phyloP scores from a whole-genome alignment of 2,888 invertebrate species.

The Chironomus riparius region DNA sequence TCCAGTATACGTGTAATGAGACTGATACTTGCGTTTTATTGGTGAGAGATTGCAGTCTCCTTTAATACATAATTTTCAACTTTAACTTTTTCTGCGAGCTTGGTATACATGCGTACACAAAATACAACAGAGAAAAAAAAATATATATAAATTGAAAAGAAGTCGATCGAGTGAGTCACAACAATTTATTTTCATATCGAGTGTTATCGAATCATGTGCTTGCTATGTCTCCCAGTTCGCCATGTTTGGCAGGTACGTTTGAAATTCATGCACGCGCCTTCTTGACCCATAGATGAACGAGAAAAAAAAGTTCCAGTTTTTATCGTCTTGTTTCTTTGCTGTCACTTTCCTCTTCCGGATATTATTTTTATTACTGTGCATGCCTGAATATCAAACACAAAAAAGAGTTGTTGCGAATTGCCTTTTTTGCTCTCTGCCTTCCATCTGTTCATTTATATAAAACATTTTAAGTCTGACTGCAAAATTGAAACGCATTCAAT shows the following conservation, averaged over 20 bases:
- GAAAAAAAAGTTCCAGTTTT: background rate
- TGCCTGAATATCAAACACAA: no score
- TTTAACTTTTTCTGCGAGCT: constrained; percentile 17
- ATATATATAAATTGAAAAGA: background rate
- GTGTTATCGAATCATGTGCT: background rate
- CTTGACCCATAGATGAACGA: background rate
- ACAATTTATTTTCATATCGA: background rate
- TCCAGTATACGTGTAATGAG: background rate
- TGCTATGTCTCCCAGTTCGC: background rate
- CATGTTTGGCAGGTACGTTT: background rate
- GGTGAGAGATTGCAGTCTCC: background rate
- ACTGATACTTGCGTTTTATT: background rate
- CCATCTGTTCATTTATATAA: no score
- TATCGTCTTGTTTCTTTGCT: background rate
- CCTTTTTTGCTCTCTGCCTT: no score
- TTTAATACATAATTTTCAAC: background rate
- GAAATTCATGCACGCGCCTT: background rate
- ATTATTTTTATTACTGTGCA: background rate
- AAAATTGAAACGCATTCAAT: no score
- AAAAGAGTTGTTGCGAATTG: no score
- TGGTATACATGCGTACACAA: constrained; percentile 22
- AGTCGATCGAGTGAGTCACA: background rate
- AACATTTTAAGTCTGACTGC: no score
- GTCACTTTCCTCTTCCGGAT: background rate
- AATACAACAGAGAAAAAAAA: constrained; percentile 20